Conservation (phyloP, 1,140 invertebrate genomes). For the Pseudomyrmex pallidus region DNA sequence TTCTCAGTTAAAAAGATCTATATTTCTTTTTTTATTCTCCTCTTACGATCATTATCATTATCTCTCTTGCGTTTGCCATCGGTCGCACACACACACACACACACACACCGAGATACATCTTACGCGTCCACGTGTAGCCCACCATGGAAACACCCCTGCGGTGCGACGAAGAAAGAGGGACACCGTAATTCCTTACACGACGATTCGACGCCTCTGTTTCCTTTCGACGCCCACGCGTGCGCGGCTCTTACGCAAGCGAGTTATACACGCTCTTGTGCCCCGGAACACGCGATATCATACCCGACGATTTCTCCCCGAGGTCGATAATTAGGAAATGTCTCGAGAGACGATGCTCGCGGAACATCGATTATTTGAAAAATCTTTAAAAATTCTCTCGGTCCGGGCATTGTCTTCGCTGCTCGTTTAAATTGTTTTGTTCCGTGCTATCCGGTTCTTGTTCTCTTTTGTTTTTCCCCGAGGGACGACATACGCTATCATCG, state of each 20-base stretch:
- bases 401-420: not conserved
- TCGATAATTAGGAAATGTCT: constrained; percentile 16
- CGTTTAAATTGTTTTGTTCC: not conserved
- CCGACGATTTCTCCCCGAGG: not conserved
- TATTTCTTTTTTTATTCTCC: not conserved
- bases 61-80: constrained; percentile 56
- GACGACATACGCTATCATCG: not conserved
- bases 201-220: constrained; percentile 71
- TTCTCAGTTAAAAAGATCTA: not conserved
- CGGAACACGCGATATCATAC: not conserved
- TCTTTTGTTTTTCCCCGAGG: not conserved
- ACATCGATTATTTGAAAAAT: not conserved
- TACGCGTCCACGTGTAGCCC: constrained; percentile 24
- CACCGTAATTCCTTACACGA: constrained; percentile 67
- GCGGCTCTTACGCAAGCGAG: constrained; percentile 36
- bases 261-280: constrained; percentile 25
- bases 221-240: constrained; percentile 54
- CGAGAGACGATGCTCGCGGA: no score
- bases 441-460: not conserved
- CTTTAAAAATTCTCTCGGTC: not conserved
- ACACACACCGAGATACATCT: not conserved
- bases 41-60: constrained; percentile 57
- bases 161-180: constrained; percentile 33
- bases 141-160: constrained; percentile 3
- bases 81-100: constrained; percentile 13